These are phyloP conservation scores for Chrysocyon brachyurus DNA, from an alignment of 2,797 vertebrate genomes.

Conservation along the genomic window DNA sequence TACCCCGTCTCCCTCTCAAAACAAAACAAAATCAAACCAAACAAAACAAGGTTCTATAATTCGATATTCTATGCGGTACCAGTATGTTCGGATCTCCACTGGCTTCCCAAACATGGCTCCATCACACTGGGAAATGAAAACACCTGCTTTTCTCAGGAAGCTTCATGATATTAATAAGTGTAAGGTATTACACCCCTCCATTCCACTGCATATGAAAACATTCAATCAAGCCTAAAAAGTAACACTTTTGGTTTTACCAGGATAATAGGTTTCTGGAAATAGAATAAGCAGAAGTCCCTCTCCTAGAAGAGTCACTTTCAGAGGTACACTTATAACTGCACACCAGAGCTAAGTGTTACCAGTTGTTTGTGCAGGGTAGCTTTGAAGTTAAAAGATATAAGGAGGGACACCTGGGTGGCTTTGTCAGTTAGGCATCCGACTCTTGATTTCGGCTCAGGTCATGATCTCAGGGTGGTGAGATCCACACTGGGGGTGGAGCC, in stretches of 20 bases:
- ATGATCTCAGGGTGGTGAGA: neutral
- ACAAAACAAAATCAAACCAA: neutral
- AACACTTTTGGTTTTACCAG: neutral
- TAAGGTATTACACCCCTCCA: neutral
- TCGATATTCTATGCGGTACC: neutral
- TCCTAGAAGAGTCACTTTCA: neutral
- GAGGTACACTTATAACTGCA: neutral
- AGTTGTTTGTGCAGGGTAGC: neutral
- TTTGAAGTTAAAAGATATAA: neutral
- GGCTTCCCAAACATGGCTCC: neutral
- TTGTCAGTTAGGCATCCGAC: neutral
- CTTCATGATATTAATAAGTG: neutral
- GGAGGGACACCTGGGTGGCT: neutral
- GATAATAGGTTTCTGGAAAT: neutral
- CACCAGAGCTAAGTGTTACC: neutral
- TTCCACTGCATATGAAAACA: neutral
- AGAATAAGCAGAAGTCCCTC: neutral
- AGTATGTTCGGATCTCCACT: neutral
- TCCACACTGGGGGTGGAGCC: neutral
- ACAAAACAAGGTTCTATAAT: neutral
- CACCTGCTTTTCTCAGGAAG: neutral
- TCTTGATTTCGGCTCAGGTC: neutral
- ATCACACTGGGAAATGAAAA: neutral
- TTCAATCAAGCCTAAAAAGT: neutral
- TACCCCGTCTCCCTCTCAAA: neutral